phyloP scores from a whole-genome alignment of 2,888 invertebrate genomes.

The Drosophila demipolita region DNA sequence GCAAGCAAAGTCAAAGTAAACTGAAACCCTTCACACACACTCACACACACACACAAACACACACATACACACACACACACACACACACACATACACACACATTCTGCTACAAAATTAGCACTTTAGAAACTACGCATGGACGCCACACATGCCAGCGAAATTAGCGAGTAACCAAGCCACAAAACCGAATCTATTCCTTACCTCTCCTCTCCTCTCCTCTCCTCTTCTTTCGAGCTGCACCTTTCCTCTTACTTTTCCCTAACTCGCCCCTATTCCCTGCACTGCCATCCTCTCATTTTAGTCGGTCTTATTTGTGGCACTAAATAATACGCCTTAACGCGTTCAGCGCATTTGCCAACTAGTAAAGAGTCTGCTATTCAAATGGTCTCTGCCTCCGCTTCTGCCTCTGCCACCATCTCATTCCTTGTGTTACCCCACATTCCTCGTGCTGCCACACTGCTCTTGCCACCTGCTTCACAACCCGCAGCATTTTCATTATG shows the following conservation, averaged over 20 bases:
- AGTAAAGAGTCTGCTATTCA: slow-evolving; percentile 50
- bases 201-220: not conserved
- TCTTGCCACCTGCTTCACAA: not conserved
- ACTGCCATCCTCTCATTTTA: not conserved
- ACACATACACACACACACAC: slow-evolving; percentile 1
- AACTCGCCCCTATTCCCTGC: not conserved
- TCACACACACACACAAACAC: not conserved
- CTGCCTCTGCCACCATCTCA: too few species aligned
- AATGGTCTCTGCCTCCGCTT: slow-evolving; percentile 16
- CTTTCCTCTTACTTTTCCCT: not conserved
- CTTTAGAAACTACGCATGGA: slow-evolving; percentile 46
- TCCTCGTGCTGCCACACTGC: not conserved
- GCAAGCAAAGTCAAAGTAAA: slow-evolving; percentile 37
- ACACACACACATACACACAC: slow-evolving; percentile 8
- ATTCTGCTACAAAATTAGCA: slow-evolving; percentile 51
- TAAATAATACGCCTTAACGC: slow-evolving; percentile 61
- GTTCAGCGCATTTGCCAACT: slow-evolving; percentile 55
- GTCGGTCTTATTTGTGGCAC: slow-evolving; percentile 41
- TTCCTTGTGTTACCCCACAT: too few species aligned
- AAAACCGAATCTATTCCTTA: slow-evolving; percentile 15
- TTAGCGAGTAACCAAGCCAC: slow-evolving; percentile 52
- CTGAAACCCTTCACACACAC: slow-evolving; percentile 31
- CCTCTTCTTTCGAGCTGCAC: not conserved
- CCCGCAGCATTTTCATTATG: slow-evolving; percentile 72
- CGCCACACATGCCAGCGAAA: slow-evolving; percentile 51